Evolutionary conservation across 2,113 vertebrate species (phyloP).

Genomic region (Candoia aspera): DNA sequence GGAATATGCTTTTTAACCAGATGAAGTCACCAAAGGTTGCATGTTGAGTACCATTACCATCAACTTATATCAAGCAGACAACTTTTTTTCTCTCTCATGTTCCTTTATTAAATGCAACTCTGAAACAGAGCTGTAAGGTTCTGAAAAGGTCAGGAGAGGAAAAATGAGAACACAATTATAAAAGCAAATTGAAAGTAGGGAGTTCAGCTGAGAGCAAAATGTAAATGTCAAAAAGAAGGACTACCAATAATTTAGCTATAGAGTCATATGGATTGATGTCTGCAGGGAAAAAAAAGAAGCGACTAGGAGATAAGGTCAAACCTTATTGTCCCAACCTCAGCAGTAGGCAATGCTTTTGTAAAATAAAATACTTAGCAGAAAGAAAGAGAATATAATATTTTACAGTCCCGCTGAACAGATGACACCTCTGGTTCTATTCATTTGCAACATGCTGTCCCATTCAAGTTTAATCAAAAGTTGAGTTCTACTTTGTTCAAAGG

Average conservation of each 20-base stretch:
- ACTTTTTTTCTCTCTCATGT: neutral
- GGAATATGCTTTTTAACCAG: neutral
- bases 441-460: neutral
- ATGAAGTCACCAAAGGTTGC: neutral
- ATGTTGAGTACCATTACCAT: neutral
- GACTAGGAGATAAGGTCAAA: neutral
- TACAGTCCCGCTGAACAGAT: neutral
- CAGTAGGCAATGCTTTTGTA: neutral
- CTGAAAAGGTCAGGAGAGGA: constrained; percentile 4
- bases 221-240: constrained; percentile 27
- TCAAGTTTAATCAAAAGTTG: neutral
- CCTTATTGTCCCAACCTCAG: neutral
- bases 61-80: neutral
- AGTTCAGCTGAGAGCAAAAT: constrained; percentile 21
- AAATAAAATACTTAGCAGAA: neutral
- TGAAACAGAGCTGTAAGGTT: constrained; percentile 20
- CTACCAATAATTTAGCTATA: neutral
- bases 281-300: neutral
- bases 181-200: constrained; percentile 5
- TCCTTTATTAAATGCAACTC: constrained; percentile 12
- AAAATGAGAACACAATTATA: constrained; percentile 16
- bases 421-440: neutral
- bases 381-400: neutral
- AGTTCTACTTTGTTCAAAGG: neutral
- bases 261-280: neutral